Base-by-base conservation (phyloP, 2,113 vertebrate genomes). In the Galbula dea region DNA sequence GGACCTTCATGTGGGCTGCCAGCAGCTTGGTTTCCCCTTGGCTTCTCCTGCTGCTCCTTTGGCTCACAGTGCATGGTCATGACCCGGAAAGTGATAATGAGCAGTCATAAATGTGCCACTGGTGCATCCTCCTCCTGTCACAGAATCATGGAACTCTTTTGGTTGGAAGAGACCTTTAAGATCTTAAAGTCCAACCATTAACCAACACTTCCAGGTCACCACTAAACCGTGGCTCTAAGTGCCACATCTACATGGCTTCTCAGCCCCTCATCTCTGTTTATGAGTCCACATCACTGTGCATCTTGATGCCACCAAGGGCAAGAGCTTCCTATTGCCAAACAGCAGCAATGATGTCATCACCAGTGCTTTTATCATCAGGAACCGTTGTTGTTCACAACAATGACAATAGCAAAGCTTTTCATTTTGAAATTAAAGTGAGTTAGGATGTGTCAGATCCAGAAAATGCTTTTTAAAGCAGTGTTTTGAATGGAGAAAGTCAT, bases 281-380 rank as follows among this genome's bases (percentile, higher is more conserved):
- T 12, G 61, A 2, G 4, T 46, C 62, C n/a, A 3, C 7, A 1
- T 36, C 26, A 7, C 67, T n/a, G 59, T 3, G 6, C 19, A 51
- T 10, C 0, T 30, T 3, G 7, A n/a, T 4, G 7, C 37, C 16
- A 6, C n/a, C 0, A 10, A 71, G 71, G 41, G 66, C 43, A 59
- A 73, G 65, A 55, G 29, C 17, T n/a, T 21, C 74, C 65, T 2
- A 0, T 6, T 16, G 34, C 46, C 41, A 22, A 77, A 19, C 15
- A 57, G 55, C 76, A 43, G 85, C n/a, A 62, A 23, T 10, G 77
- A 48, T 17, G 34, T 52, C n/a, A 7, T 15, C 1, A 0, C 36
- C 57, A 2, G 4, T 17, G 75, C 83, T 82, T 43, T 27, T 86
- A 18, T 83, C 88, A 22, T 45, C 30, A 2, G 1, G 20, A 66